Evolutionary conservation across 1,140 invertebrate genomes (phyloP).

Genomic region (Drosophila sturtevanti): DNA sequence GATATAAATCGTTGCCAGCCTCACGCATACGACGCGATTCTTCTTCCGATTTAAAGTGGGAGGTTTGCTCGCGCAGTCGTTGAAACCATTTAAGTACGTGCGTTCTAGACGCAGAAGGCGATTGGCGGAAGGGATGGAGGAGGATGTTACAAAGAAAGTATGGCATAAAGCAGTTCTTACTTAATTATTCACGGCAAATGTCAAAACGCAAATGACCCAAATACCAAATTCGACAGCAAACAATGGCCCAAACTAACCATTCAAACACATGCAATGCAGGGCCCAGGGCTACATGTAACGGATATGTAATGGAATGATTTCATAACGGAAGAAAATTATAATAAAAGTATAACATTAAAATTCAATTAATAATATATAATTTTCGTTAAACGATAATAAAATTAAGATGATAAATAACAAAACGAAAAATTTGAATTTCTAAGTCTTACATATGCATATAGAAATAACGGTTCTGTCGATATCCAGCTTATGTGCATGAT

Average conservation of each 20-base stretch:
- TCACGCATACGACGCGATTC: slow-evolving; percentile 67
- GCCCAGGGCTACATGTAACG: neutral
- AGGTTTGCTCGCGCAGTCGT: slow-evolving; percentile 60
- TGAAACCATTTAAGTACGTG: slow-evolving; percentile 74
- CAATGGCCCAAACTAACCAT: slow-evolving; percentile 52
- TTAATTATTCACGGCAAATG: slow-evolving; percentile 66
- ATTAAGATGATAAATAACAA: neutral
- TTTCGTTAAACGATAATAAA: neutral
- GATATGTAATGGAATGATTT: slow-evolving; percentile 5
- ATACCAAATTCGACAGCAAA: slow-evolving; percentile 52
- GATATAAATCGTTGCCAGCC: slow-evolving; percentile 69
- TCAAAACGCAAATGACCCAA: slow-evolving; percentile 54
- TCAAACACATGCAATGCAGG: slow-evolving; percentile 50
- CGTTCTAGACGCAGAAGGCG: slow-evolving; percentile 27
- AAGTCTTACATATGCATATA: no score
- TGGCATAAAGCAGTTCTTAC: slow-evolving; percentile 24
- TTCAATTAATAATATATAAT: neutral
- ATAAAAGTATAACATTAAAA: neutral
- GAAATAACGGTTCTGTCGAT: neutral
- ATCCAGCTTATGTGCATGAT: no score
- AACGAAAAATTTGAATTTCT: neutral
- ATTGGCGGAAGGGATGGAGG: neutral
- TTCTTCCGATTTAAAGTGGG: slow-evolving; percentile 66
- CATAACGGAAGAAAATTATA: slow-evolving; percentile 8
- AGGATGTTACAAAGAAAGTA: slow-evolving; percentile 10